A percentile compares a stretch with the other conserved stretches of the same genome.
phyloP scores from a whole-genome alignment of 64 coral and sea anemone species.

The Astreopora myriophthalma region DNA sequence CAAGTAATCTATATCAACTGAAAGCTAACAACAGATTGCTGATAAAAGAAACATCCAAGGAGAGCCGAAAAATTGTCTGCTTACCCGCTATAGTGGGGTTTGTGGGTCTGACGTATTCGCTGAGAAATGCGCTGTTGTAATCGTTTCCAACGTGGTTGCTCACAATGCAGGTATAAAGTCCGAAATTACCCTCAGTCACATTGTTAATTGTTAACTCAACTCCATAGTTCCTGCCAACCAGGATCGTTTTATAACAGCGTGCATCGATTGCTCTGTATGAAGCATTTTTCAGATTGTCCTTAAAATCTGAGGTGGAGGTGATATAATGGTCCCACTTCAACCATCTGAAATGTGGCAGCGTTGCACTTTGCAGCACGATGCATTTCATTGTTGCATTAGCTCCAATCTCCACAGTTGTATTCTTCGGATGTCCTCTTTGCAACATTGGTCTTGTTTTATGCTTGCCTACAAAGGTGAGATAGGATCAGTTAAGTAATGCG shows the following conservation, averaged over 20 bases:
- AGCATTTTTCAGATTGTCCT: background rate
- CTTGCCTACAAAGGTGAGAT: background rate
- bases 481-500: no score
- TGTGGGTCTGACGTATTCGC: background rate
- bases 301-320: background rate
- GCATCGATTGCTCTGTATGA: slow-evolving; percentile 37
- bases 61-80: background rate
- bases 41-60: no score
- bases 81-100: background rate
- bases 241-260: slow-evolving; percentile 26
- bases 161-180: slow-evolving; percentile 48
- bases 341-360: slow-evolving; percentile 71
- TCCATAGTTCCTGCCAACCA: background rate
- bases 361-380: slow-evolving; percentile 41
- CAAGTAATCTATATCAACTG: no score
- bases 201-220: slow-evolving; percentile 15
- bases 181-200: slow-evolving; percentile 54
- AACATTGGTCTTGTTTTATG: slow-evolving; percentile 22
- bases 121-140: slow-evolving; percentile 58
- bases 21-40: no score
- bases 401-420: slow-evolving; percentile 28
- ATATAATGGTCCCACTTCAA: slow-evolving; percentile 56
- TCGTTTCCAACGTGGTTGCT: slow-evolving; percentile 35
- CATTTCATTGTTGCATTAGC: slow-evolving; percentile 43
- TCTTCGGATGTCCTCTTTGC: slow-evolving; percentile 26